A percentile compares a stretch with the other conserved stretches of the same genome.
phyloP scores from a whole-genome alignment of 1,140 invertebrate genomes.

The Cardiocondyla obscurior region DNA sequence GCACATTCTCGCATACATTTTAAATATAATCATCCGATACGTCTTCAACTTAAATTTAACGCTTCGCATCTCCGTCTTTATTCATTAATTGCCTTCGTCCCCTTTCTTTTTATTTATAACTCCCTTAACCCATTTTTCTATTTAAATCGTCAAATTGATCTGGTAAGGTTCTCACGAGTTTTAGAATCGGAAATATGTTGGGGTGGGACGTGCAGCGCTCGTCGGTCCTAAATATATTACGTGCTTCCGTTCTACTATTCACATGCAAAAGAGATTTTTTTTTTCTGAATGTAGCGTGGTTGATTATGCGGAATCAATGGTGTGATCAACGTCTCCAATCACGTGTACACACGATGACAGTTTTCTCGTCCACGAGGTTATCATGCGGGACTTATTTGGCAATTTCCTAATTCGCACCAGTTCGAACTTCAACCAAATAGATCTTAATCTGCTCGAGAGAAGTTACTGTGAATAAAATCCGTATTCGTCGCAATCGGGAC shows the following conservation, averaged over 20 bases:
- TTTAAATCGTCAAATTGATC: too few relatives aligned
- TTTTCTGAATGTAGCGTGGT: background rate
- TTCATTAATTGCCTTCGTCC: too few relatives aligned
- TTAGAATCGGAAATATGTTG: background rate
- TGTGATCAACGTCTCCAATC: slow-evolving; percentile 2
- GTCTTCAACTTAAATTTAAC: too few relatives aligned
- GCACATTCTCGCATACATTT: too few relatives aligned
- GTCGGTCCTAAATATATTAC: too few relatives aligned
- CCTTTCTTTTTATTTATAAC: too few relatives aligned
- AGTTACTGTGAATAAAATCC: background rate
- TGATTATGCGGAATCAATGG: background rate
- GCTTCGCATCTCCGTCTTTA: too few relatives aligned
- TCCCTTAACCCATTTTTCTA: too few relatives aligned
- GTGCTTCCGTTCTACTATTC: background rate
- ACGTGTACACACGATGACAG: slow-evolving; percentile 25
- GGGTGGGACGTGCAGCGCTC: background rate
- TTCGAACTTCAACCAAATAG: background rate
- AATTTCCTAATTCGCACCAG: slow-evolving; percentile 13
- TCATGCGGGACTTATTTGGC: slow-evolving; percentile 34
- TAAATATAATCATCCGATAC: too few relatives aligned
- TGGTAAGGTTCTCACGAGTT: too few relatives aligned
- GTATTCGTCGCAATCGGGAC: background rate
- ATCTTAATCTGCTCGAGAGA: background rate
- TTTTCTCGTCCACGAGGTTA: slow-evolving; percentile 55
- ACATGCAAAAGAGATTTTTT: background rate